Base-by-base conservation (phyloP, 2,888 invertebrate genomes). In the Anaspis maculata region DNA sequence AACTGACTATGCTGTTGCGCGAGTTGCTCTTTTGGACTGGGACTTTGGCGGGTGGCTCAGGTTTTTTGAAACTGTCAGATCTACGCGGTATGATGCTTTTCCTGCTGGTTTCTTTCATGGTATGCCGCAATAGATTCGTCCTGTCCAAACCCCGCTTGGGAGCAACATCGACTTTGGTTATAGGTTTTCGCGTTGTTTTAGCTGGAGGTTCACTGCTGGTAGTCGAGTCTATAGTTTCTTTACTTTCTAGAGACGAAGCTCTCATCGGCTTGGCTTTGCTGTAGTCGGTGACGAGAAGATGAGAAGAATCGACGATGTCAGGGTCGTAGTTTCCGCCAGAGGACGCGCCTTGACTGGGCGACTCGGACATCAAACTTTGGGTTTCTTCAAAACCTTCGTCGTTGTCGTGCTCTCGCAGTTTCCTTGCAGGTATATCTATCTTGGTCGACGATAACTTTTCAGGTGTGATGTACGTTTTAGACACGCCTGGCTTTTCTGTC, bases 321-420 rank as follows among this genome's bases (percentile, higher is more conserved):
- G 69, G 65, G 30, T 71, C 66, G 13, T 73, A 72, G 39, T 60
- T 59, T 12, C 60, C 84, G 4, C 76, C 76, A 0, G 86, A 86
- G 0, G 86, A 86, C 2, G 86, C 84, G 25, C 86, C 87, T 51
- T 87, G 87, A 26, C 87, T 87, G 2, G 86, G 79, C 4, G 85
- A 87, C 59, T 88, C 88, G 0, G 88, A 88, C 52, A 87, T 84
- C 30, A 89, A 69, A 56, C 87, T 88, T 56, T 88, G 88, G 0
- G 87, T 87, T 67, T 90, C 90, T 60, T 90, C 89, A 54, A 90
- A 90, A 5, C 90, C 89, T 70, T 90, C 89, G 57, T 90, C 90
- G 54, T 87, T 84, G 50, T 89, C 88, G 43, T 78, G 78, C 44
- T 83, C 82, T 34, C 62, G 66, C 39, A 43, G 48, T 58, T 63